Evolutionary conservation across 2,113 vertebrate genomes (phyloP).

Genomic region (Marcusenius ussheri): DNA sequence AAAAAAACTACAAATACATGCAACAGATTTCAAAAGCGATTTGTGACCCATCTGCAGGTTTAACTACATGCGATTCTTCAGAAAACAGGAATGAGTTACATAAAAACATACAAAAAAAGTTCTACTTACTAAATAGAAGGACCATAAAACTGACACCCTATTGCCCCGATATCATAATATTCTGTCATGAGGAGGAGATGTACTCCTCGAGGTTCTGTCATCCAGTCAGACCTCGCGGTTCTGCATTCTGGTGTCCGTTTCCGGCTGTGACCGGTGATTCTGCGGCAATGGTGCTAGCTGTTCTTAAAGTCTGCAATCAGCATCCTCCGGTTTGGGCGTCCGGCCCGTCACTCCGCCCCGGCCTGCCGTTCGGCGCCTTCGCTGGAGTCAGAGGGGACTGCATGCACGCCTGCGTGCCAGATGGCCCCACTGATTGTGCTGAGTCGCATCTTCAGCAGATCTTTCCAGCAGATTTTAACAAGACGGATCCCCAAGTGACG

Average conservation of each 20-base stretch:
- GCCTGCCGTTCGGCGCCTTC: conserved; percentile 42
- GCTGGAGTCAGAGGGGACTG: conserved; percentile 17
- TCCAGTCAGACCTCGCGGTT: conserved; percentile 27
- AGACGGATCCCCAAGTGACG: background rate
- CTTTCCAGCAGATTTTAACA: background rate
- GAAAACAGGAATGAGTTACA: background rate
- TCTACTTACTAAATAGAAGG: background rate
- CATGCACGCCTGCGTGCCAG: conserved; percentile 27
- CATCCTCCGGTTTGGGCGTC: conserved; percentile 57
- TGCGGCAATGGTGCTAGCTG: conserved; percentile 48
- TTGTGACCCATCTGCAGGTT: background rate
- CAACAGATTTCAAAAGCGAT: background rate
- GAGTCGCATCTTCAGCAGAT: conserved; percentile 24
- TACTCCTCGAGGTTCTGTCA: background rate
- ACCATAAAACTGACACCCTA: background rate
- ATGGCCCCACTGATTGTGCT: conserved; percentile 28
- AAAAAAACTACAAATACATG: background rate
- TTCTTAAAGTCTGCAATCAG: conserved; percentile 57
- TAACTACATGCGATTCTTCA: background rate
- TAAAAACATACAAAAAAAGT: background rate
- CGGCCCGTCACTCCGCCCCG: conserved; percentile 41
- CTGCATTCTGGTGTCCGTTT: conserved; percentile 45
- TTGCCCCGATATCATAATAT: background rate
- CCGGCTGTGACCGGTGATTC: conserved; percentile 46
- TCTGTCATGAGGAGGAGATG: background rate